Conservation (phyloP, 92 coral and sea anemone genomes). For the Muricea muricata region DNA sequence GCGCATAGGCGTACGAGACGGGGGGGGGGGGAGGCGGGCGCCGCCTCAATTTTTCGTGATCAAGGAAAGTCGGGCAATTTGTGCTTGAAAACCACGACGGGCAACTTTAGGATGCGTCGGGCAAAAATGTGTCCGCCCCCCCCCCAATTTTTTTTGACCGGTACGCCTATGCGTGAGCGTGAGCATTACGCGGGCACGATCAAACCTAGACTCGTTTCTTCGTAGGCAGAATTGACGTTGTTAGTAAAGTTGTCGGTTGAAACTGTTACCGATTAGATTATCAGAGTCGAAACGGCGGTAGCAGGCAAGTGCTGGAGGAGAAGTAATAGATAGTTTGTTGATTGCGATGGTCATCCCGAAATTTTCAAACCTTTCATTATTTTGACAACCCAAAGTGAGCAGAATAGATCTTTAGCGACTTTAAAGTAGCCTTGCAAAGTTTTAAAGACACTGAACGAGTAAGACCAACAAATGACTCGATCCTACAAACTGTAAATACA, state of each 20-base stretch:
- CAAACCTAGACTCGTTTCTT: conserved; percentile 52
- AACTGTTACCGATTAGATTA: conserved; percentile 48
- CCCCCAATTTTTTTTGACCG: too few species aligned
- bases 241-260: conserved; percentile 23
- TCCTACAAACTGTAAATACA: background rate
- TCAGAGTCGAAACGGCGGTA: conserved; percentile 58
- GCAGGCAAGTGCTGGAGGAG: conserved; percentile 51
- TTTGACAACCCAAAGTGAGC: conserved; percentile 43
- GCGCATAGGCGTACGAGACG: too few species aligned
- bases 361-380: conserved; percentile 40
- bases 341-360: conserved; percentile 59
- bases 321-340: conserved; percentile 39
- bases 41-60: too few species aligned
- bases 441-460: background rate
- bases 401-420: conserved; percentile 40
- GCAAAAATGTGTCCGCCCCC: too few species aligned
- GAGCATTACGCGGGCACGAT: conserved; percentile 41
- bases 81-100: too few species aligned
- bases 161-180: too few species aligned
- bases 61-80: too few species aligned
- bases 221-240: conserved; percentile 56
- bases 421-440: conserved; percentile 33
- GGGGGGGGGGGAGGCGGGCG: too few species aligned
- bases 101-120: too few species aligned
- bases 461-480: background rate